Conservation (phyloP, 2,113 vertebrate genomes). For the Tyto alba region DNA sequence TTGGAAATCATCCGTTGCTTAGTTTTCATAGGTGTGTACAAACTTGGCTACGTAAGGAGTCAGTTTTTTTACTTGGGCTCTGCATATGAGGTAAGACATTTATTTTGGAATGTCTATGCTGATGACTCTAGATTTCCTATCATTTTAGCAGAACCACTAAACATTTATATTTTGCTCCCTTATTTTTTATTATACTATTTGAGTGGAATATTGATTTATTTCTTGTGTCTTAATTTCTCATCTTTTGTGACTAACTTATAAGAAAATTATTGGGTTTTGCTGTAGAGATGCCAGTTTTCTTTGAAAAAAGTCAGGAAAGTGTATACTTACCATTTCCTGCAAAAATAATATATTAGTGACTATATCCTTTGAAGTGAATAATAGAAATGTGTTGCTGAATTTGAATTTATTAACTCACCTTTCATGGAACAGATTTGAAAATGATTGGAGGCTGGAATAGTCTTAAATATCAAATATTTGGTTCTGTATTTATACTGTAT, state of each 20-base stretch:
- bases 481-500: not conserved
- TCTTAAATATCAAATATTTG: not conserved
- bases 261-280: not conserved
- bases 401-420: not conserved
- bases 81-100: constrained; percentile 78
- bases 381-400: not conserved
- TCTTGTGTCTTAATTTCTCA: not conserved
- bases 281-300: not conserved
- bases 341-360: not conserved
- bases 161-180: not conserved
- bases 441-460: not conserved
- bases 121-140: not conserved
- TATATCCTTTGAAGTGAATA: not conserved
- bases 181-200: not conserved
- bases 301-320: not conserved
- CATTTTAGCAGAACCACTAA: not conserved
- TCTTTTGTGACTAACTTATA: not conserved
- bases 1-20: constrained; percentile 80
- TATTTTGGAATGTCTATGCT: not conserved
- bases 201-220: not conserved
- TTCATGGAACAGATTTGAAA: not conserved
- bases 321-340: not conserved
- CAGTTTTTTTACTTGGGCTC: constrained; percentile 50
- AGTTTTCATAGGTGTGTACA: constrained; percentile 65
- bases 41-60: constrained; percentile 62